Evolutionary conservation across 2,797 vertebrate species (phyloP), one percentile per base, ranked within the genome.

Genomic region (Rousettus madagascariensis): DNA sequence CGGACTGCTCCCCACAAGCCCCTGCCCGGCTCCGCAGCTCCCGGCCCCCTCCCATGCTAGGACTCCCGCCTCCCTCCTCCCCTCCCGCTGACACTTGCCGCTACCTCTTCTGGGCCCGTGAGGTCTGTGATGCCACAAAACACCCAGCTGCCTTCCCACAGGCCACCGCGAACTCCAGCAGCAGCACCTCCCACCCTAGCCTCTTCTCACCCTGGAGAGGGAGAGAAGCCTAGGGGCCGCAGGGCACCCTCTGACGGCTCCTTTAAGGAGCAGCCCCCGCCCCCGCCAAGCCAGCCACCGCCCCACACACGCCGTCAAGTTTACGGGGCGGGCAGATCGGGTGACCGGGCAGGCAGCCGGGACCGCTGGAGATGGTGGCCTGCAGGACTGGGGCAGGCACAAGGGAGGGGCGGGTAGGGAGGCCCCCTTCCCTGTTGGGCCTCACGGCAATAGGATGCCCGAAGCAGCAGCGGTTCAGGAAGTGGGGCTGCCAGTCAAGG

Each of bases 201-300:
- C 69, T 91, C 36, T 41, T 77, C 87, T 82, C 66, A 30, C 90
- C 69, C 80, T 1, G 61, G 43, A 94, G 82, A 77, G 82, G 93
- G 43, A 19, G 51, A 95, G 86, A 72, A 86, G 95, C 46, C 86
- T 2, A 28, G 86, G 1, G 78, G 33, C 38, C 2, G 1, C 36
- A 11, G 65, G 77, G 77, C 68, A 68, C 93, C 84, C 85, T 95
- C 90, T 16, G 22, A 68, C 9, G 94, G 95, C 95, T 94, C 96
- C 97, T 97, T 97, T 97, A 91, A 92, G 90, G 24, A 97, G 53
- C 55, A 92, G 82, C 96, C 90, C 88, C 96, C 86, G 91, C 91
- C 96, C 72, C 84, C 89, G 90, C 86, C 75, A 92, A 83, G 86
- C 91, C 93, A 89, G 97, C 95, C 86, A 28, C 95, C 43, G 65